Conservation (phyloP, 2,113 vertebrate species). For the Manacus vitellinus region DNA sequence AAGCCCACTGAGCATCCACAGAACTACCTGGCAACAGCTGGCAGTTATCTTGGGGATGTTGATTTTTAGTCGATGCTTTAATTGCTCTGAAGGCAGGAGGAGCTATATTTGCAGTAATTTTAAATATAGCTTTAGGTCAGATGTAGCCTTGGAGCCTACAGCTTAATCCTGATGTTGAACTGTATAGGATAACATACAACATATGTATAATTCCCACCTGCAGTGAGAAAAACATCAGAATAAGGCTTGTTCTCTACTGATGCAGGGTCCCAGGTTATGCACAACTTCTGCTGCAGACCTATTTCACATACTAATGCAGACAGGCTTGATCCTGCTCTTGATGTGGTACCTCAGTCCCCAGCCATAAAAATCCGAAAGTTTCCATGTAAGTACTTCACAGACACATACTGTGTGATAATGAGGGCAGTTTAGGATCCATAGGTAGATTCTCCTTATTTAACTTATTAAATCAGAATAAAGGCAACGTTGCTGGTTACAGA, state of each 20-base stretch:
- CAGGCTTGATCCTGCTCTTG: background rate
- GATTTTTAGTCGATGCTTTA: background rate
- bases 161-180: background rate
- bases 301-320: background rate
- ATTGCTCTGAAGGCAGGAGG: background rate
- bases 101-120: background rate
- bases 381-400: background rate
- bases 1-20: background rate
- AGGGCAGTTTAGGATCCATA: background rate
- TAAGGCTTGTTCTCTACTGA: background rate
- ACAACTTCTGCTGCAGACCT: background rate
- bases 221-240: background rate
- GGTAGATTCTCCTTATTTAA: background rate
- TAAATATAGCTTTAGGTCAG: background rate
- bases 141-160: background rate
- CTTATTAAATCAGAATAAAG: background rate
- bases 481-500: background rate
- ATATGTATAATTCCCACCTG: background rate
- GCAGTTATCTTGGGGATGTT: background rate
- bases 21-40: background rate
- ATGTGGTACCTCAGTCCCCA: background rate
- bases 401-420: background rate
- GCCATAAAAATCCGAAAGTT: background rate
- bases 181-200: background rate
- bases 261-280: background rate